A percentile compares a stretch with the other conserved stretches of the same genome.
Conservation (phyloP, 2,888 invertebrate genomes). For the Scelioninae gen. 1 region DNA sequence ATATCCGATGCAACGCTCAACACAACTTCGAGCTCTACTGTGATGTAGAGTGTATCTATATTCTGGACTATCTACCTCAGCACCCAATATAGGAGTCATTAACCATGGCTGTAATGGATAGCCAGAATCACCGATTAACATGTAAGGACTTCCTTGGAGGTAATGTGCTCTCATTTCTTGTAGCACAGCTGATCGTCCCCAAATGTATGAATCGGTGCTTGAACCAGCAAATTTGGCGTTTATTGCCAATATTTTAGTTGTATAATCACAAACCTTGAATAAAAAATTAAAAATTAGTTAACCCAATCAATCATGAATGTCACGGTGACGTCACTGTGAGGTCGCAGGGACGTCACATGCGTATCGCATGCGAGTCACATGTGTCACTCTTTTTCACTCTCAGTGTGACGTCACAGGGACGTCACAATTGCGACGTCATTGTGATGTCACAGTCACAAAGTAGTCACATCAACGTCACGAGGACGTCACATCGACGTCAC, state of each 20-base stretch:
- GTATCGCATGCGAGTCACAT: no score
- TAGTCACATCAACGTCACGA: no score
- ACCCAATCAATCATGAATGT: no score
- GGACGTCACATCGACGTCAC: no score
- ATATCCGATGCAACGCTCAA: not conserved
- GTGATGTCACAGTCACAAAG: no score
- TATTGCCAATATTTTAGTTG: not conserved
- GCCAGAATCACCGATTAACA: constrained; percentile 1
- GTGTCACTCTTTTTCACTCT: no score
- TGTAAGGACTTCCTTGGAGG: not conserved
- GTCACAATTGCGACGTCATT: no score
- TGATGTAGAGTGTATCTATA: not conserved
- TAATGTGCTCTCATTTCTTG: not conserved
- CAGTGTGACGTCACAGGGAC: no score
- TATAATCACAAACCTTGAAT: no score
- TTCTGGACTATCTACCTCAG: not conserved
- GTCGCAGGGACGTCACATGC: no score
- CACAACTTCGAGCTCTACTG: not conserved
- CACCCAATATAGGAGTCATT: not conserved
- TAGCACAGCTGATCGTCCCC: not conserved
- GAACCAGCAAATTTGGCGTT: not conserved
- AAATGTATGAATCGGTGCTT: not conserved
- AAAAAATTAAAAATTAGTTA: no score
- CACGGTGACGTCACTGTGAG: no score
- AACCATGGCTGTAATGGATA: not conserved